Conservation (phyloP, 2,797 vertebrate species). For the Meda fulgida region DNA sequence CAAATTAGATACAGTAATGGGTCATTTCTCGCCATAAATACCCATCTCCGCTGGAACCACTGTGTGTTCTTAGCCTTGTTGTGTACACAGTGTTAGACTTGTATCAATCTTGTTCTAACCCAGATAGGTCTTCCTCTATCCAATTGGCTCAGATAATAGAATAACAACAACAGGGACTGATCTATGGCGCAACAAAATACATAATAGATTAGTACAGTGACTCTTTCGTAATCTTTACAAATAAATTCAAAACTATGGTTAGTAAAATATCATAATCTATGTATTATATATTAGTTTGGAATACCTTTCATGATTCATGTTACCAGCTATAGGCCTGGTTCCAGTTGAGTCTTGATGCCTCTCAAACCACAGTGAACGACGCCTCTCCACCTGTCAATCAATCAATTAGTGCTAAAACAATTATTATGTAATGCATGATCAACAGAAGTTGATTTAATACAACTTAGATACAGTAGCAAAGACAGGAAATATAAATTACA, state of each 20-base stretch:
- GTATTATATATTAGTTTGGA: not conserved
- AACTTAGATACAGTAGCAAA: not conserved
- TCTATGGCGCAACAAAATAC: not conserved
- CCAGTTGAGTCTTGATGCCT: not conserved
- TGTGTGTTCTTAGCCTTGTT: slow-evolving; percentile 54
- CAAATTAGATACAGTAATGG: slow-evolving; percentile 76
- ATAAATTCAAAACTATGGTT: not conserved
- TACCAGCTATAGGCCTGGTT: not conserved
- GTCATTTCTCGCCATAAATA: slow-evolving; percentile 77
- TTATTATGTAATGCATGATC: not conserved
- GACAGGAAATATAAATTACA: not conserved
- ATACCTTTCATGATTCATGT: not conserved
- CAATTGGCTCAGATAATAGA: slow-evolving; percentile 21
- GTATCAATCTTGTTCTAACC: slow-evolving; percentile 49
- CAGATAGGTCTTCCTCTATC: slow-evolving; percentile 45
- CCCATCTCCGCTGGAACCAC: slow-evolving; percentile 60
- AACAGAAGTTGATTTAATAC: not conserved
- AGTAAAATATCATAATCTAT: not conserved
- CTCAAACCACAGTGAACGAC: not conserved
- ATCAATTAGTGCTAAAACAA: not conserved
- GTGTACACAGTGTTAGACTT: slow-evolving; percentile 36
- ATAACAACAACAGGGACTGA: slow-evolving; percentile 27
- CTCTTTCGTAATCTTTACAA: not conserved
- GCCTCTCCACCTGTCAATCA: not conserved
- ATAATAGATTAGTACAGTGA: not conserved